Base-by-base conservation (phyloP, 2,797 vertebrate genomes). In the Sebastes hubbsi region DNA sequence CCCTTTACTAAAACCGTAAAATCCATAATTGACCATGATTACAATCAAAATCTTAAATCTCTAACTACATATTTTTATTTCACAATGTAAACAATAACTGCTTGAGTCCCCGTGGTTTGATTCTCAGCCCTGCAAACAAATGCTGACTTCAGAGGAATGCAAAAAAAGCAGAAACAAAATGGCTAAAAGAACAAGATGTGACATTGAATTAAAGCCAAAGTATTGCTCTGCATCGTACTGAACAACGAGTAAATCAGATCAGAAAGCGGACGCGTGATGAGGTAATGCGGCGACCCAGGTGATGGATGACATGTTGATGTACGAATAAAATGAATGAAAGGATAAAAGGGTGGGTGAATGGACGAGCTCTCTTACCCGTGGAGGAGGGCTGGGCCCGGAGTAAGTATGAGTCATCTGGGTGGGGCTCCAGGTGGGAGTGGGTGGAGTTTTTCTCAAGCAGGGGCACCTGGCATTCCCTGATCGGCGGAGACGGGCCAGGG, bases 381-480 rank as follows among this genome's bases (percentile, higher is more conserved):
- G 96, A 95, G 92, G 96, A 95, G 92, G 97, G 86, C 93, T 97
- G 98, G 88, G 97, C 97, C 92, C 98, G 97, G 91, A 99, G 97
- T 91, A 99, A 96, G 91, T 99, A 99, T 65, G 98, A 97, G 85
- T 99, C 97, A 59, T 98, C 98, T 0, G 97, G 97, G 83, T 98
- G 98, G 95, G 97, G 97, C 94, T 99, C 98, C 97, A 99, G 97
- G 96, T 98, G 98, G 90, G 98, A 97, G 96, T 98, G 98, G 94
- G 97, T 97, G 94, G 98, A 97, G 91, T 98, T 99, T 97, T 97
- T 98, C 97, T 99, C 97, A 96, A 99, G 97, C 96, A 99, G 97
- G 93, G 98, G 98, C 95, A 99, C 98, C 97, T 99, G 98, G 95
- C 98, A 99, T 90, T 97, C 96, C 90, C 96, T 94, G 90, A 96